A percentile compares a stretch with the other conserved stretches of the same genome.
phyloP scores from a whole-genome alignment of 2,888 invertebrate genomes.

The Drosophila neotestacea region DNA sequence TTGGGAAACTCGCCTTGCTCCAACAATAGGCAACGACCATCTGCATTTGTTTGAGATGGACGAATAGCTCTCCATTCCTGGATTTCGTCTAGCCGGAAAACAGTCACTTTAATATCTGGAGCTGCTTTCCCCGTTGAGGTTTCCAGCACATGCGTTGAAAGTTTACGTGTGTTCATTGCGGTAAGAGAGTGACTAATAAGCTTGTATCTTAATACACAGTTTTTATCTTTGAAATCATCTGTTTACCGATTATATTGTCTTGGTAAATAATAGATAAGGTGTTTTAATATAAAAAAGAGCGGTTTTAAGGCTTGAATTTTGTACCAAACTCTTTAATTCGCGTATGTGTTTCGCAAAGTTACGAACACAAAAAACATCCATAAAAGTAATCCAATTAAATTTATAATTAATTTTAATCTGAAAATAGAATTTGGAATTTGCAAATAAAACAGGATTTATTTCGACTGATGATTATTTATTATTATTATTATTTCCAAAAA shows the following conservation, averaged over 20 bases:
- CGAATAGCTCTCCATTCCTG: slow-evolving; percentile 89
- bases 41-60: slow-evolving; percentile 87
- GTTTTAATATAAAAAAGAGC: not conserved
- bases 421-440: too few species aligned
- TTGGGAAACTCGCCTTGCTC: slow-evolving; percentile 85
- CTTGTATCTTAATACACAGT: slow-evolving; percentile 4
- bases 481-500: too few species aligned
- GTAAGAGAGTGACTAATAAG: not conserved
- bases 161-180: slow-evolving; percentile 54
- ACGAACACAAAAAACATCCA: too few species aligned
- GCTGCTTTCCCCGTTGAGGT: slow-evolving; percentile 89
- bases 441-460: too few species aligned
- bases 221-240: slow-evolving; percentile 2
- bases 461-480: too few species aligned
- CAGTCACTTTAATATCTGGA: slow-evolving; percentile 88
- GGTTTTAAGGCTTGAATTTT: not conserved
- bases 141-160: slow-evolving; percentile 92
- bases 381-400: too few species aligned
- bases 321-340: slow-evolving; percentile 1
- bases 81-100: slow-evolving; percentile 87
- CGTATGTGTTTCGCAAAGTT: too few species aligned
- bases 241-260: slow-evolving; percentile 6
- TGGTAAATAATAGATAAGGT: slow-evolving; percentile 18
- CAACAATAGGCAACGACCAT: slow-evolving; percentile 78
- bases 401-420: not conserved